Evolutionary conservation across 2,797 vertebrate genomes (phyloP).

Genomic region (Ctenopoma kingsleyae): DNA sequence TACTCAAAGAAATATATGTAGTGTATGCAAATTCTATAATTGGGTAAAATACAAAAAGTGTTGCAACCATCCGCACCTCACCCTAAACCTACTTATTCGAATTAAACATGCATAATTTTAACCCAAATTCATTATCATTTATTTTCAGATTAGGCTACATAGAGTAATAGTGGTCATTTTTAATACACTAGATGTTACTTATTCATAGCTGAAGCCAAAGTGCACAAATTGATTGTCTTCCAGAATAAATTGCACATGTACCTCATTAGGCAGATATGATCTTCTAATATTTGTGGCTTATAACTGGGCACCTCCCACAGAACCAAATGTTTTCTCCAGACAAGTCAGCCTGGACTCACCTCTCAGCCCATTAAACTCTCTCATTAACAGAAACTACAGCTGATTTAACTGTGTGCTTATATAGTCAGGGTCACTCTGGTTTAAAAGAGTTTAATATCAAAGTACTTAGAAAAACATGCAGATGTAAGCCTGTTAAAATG

Average conservation of each 20-base stretch:
- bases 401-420: conserved; percentile 24
- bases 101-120: neutral
- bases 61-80: too few relatives aligned
- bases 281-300: conserved; percentile 1
- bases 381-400: conserved; percentile 4
- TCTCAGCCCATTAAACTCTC: conserved; percentile 11
- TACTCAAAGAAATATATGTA: too few relatives aligned
- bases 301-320: conserved; percentile 5
- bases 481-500: conserved; percentile 26
- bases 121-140: neutral
- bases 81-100: neutral
- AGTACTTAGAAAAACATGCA: conserved; percentile 18
- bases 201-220: neutral
- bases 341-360: neutral
- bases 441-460: conserved; percentile 22
- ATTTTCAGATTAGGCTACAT: too few relatives aligned
- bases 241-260: neutral
- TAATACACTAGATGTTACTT: neutral
- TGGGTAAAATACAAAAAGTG: too few relatives aligned
- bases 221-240: conserved; percentile 1
- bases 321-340: conserved; percentile 12
- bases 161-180: neutral
- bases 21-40: too few relatives aligned
- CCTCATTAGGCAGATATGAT: neutral
- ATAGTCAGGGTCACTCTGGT: neutral